Evolutionary conservation across 2,797 vertebrate species (phyloP).

Genomic region (Spinus olivaceus): DNA sequence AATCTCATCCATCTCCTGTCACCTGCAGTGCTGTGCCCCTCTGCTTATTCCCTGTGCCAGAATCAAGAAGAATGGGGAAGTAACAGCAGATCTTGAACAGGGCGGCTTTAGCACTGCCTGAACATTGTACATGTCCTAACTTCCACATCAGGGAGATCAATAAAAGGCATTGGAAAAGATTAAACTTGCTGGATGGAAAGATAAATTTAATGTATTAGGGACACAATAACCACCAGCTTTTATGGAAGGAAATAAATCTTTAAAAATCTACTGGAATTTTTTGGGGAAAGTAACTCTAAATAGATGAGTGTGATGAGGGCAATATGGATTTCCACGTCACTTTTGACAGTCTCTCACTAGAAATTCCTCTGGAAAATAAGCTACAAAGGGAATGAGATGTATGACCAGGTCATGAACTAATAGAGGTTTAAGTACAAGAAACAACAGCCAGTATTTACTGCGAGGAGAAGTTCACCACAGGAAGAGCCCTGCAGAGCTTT

Average conservation of each 20-base stretch:
- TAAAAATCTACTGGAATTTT: neutral
- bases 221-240: neutral
- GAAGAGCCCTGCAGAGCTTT: neutral
- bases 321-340: neutral
- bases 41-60: neutral
- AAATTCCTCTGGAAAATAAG: neutral
- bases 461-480: neutral
- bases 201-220: neutral
- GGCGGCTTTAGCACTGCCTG: neutral
- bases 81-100: neutral
- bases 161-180: slow-evolving; percentile 14
- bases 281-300: neutral
- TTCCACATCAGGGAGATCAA: neutral
- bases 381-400: neutral
- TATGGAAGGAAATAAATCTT: neutral
- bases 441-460: neutral
- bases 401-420: neutral
- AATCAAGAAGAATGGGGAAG: neutral
- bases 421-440: neutral
- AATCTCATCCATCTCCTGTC: neutral
- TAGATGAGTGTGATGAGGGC: neutral
- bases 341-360: neutral
- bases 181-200: neutral
- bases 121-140: neutral
- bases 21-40: neutral